Evolutionary conservation across 2,888 invertebrate genomes (phyloP).

Genomic region (Lasioglossum zephyrum): DNA sequence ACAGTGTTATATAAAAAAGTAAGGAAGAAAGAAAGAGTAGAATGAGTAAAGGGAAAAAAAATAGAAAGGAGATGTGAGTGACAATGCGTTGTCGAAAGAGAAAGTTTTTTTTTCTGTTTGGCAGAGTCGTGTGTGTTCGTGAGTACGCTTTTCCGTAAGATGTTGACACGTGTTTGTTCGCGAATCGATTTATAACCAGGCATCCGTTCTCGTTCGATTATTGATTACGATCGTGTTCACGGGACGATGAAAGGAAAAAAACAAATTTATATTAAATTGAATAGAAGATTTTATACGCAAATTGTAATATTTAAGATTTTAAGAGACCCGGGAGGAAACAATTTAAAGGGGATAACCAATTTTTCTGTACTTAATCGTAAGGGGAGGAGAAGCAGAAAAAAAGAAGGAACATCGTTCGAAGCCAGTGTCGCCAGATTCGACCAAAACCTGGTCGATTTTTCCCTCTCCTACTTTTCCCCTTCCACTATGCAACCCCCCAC

Average conservation of each 20-base stretch:
- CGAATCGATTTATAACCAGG: conserved; percentile 3
- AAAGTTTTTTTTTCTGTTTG: not conserved
- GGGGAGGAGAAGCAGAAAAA: not conserved
- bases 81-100: not conserved
- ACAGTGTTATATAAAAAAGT: conserved; percentile 75
- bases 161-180: conserved; percentile 46
- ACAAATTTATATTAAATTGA: conserved; percentile 63
- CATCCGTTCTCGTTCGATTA: conserved; percentile 42
- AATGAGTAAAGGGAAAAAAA: not conserved
- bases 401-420: not conserved
- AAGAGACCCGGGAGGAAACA: conserved; percentile 25
- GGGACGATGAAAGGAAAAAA: conserved; percentile 22
- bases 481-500: no score
- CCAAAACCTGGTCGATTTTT: no score
- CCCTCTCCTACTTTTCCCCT: no score
- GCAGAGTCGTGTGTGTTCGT: conserved; percentile 48
- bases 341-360: not conserved
- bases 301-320: conserved; percentile 66
- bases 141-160: conserved; percentile 57
- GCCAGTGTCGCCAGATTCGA: not conserved
- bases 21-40: not conserved
- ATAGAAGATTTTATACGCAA: conserved; percentile 72
- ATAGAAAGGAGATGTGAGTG: not conserved
- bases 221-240: conserved; percentile 60
- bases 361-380: conserved; percentile 32